Percentiles rank a stretch among this genome's conserved stretches.
Evolutionary conservation across 2,888 invertebrate species (phyloP).

Genomic region (Drosophila falleni): DNA sequence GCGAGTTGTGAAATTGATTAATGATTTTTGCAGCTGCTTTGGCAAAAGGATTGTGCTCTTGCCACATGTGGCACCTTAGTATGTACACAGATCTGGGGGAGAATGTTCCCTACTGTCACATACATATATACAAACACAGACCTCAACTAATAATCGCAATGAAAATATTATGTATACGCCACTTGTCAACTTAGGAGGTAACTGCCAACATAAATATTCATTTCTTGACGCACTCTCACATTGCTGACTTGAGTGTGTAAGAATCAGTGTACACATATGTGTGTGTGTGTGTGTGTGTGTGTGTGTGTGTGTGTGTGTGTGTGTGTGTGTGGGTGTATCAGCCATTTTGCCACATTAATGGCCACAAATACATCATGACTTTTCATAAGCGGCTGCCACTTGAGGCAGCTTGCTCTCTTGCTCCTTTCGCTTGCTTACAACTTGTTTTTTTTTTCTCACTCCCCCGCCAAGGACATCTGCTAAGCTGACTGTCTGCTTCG

Average conservation of each 20-base stretch:
- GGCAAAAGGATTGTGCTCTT: constrained; percentile 16
- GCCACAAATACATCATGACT: constrained; percentile 79
- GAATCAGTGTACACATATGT: no score
- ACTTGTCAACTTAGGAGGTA: constrained; percentile 45
- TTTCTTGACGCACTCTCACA: constrained; percentile 52
- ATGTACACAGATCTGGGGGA: background rate
- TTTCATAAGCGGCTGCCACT: constrained; percentile 74
- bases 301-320: constrained; percentile 12
- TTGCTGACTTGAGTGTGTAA: constrained; percentile 14
- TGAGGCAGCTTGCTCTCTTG: constrained; percentile 49
- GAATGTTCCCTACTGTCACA: background rate
- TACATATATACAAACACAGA: background rate
- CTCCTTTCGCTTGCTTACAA: constrained; percentile 20
- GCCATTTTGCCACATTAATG: constrained; percentile 76
- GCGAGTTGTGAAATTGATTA: constrained; percentile 58
- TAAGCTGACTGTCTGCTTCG: constrained; percentile 34
- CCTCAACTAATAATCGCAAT: constrained; percentile 61
- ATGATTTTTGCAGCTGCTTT: constrained; percentile 49
- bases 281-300: no score
- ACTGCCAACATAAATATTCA: constrained; percentile 72
- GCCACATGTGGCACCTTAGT: background rate
- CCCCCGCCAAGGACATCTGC: constrained; percentile 56
- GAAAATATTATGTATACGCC: constrained; percentile 73
- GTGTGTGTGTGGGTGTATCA: constrained; percentile 36
- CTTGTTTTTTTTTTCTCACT: constrained; percentile 16